Base-by-base conservation (phyloP, 2,797 vertebrate genomes). In the Alectoris magna region DNA sequence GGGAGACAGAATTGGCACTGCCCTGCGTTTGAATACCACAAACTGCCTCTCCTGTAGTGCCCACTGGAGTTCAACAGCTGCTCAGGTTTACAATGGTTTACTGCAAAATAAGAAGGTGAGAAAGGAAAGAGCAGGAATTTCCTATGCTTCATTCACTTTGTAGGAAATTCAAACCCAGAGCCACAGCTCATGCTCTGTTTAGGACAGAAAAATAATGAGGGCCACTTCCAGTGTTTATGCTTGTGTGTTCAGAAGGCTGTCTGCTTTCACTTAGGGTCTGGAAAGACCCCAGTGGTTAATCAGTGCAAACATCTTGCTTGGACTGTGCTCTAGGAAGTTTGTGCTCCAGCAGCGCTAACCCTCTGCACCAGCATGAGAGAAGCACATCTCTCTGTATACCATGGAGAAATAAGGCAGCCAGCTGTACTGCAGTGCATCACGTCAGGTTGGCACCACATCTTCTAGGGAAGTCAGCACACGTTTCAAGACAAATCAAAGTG, bases 211-310 rank as follows among this genome's bases (percentile, higher is more conserved):
- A 44, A 51, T 46, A 31, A 14, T 41, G 29, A 49, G 58, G 80
- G 39, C 49, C 62, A 29, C 11, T 77, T 70, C 43, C 81, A 73
- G 24, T 41, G 53, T 17, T 80, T 21, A 3, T 4, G 7, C 64
- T 43, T 73, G 53, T 38, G 39, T 4, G 22, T 3, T 64, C 10
- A 31, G 31, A 56, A 46, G 76, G 56, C 24, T 43, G 62, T 64
- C 94, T 91, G 88, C 51, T 86, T 95, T 87, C 70, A 75, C 73
- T 91, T 60, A 87, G 23, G 70, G 82, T 55, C 56, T 95, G 91
- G 88, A 89, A 85, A 49, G 86, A 88, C 36, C 90, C 63, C 85
- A 84, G 4, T 44, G 70, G 71, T 48, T 84, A 87, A 74, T 85
- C 72, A 46, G 1, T 6, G n/a, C 78, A 84, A 87, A 85, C 36